Evolutionary conservation across 2,888 invertebrate species (phyloP), one percentile per base, ranked within the genome.

Genomic region (Leucania comma): DNA sequence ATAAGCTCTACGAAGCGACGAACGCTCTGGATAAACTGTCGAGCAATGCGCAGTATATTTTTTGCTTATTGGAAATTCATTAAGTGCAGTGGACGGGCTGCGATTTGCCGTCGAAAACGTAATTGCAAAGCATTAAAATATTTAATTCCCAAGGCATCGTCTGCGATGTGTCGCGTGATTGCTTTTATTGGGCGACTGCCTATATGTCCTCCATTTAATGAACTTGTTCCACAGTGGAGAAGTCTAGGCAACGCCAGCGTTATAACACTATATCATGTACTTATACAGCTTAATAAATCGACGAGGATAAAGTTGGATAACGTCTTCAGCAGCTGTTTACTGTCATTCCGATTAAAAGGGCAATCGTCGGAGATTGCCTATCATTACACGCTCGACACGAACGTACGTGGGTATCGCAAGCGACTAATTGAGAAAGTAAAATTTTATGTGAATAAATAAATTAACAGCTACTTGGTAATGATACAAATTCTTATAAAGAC

Each of bases 31-130:
- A 32, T 54, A 58, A 60, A 59, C 42, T 29, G 42, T 56, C 46
- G 53, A 59, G 58, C 22, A 56, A 35, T 46, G 58, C 35, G 57
- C 60, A 46, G 68, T 63, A 75, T 76, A 77, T 81, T 91, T 92
- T 92, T 92, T 92, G 87, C 90, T 91, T 87, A 92, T 91, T 90
- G 90, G 73, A 89, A 91, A 91, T 93, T 92, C 90, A 93, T 91
- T 91, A 91, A 89, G 87, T 89, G 75, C 70, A 79, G 75, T 80
- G 83, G 83, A 89, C 89, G 83, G 89, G 88, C 90, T 86, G 87
- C 91, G 91, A 92, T 93, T 93, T 91, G 87, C 90, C 89, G 89
- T 88, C 89, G 87, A 91, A 92, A 92, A 90, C 89, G 90, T 91
- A 93, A 93, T 91, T 91, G 91, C 83, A 88, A 84, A 88, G 87